Evolutionary conservation across 2,888 invertebrate species (phyloP), one percentile per base, ranked within the genome.

Genomic region (Pseudolycoriella hygida): DNA sequence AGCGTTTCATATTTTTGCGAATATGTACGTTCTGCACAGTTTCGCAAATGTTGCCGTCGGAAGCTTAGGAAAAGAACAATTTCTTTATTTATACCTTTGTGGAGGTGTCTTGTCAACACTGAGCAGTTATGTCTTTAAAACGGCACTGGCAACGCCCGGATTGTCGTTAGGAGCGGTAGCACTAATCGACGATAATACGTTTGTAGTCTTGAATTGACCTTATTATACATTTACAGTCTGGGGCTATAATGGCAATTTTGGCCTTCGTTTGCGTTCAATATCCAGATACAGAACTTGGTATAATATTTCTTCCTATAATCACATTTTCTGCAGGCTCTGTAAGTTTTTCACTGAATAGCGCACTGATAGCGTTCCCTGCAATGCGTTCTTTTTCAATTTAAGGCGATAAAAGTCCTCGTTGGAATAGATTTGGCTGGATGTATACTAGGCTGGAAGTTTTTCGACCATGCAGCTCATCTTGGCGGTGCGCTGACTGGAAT

Each of bases 381-480:
- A 34, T 12, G 3, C 15, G n/a, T 34, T 10, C 15, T 12, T 12
- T 5, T 34, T 34, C 47, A 50, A 60, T 68, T 63, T 46, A 62
- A 89, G 88, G 92, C 85, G 39, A 75, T 96, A 48, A 87, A 87
- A 67, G 80, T 77, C 14, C 73, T 96, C 45, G 76, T 97, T 65
- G 74, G 78, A 10, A 62, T 97, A 46, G 97, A 98, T 62, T 61
- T 80, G 17, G 73, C 80, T 18, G 96, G 97, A 19, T 73, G 92
- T 38, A 45, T 90, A 6, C 60, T 88, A 48, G 77, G 87, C 38
- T 98, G 94, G 92, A 80, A 76, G 60, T 73, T 89, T 54, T 88
- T 98, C 58, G 98, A 98, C 62, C 97, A 98, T 66, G 96, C 96
- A 1, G 96, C 93, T n/a, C 97, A 98, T 77, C 74, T 98, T 50